Evolutionary conservation across 2,797 vertebrate species (phyloP).

Genomic region (Rhabdophis nuchalis): DNA sequence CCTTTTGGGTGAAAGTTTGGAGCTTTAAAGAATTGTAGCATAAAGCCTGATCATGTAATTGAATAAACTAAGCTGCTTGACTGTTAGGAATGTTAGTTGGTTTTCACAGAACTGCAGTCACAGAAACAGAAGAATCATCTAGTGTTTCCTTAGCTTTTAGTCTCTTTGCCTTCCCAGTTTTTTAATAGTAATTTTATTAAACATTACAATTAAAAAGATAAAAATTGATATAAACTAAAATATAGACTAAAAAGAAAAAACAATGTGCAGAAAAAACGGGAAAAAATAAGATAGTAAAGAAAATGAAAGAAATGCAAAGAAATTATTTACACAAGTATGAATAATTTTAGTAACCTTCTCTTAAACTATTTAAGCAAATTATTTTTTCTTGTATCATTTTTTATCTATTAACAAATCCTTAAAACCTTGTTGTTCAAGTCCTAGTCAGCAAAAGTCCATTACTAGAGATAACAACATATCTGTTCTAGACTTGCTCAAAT

Average conservation of each 20-base stretch:
- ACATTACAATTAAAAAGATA: background rate
- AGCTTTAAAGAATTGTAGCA: background rate
- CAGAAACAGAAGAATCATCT: background rate
- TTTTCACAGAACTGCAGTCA: background rate
- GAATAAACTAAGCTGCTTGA: background rate
- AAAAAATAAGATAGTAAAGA: background rate
- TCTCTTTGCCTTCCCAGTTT: background rate
- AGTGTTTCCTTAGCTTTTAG: background rate
- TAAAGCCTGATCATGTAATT: background rate
- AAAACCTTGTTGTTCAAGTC: background rate
- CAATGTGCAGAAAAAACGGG: background rate
- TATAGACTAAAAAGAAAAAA: background rate
- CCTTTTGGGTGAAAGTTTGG: background rate
- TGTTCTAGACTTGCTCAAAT: background rate
- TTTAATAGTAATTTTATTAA: background rate
- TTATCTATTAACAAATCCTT: background rate
- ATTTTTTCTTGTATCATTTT: background rate
- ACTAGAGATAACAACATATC: background rate
- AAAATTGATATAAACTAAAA: background rate
- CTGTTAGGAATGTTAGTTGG: background rate
- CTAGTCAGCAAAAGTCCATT: background rate
- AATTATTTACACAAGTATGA: background rate
- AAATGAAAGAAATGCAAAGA: background rate
- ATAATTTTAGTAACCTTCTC: background rate
- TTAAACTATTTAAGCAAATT: background rate